Conservation (phyloP, 2,797 vertebrate genomes). For the Mico argentatus region DNA sequence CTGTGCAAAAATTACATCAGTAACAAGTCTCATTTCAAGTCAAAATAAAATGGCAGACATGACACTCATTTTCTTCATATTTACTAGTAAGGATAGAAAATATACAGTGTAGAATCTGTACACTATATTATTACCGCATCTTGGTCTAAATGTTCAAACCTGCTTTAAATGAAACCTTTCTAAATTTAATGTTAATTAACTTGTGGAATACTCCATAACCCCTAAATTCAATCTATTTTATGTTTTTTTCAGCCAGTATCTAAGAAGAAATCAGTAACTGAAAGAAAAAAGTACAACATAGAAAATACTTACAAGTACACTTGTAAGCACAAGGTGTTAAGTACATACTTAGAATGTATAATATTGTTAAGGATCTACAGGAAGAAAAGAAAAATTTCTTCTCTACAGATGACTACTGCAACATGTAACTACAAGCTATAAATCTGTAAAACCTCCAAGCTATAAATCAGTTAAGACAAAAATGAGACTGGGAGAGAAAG, state of each 20-base stretch:
- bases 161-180: constrained; percentile 10
- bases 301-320: not conserved
- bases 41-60: not conserved
- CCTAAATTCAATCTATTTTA: not conserved
- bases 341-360: not conserved
- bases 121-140: not conserved
- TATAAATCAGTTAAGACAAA: not conserved
- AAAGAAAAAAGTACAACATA: not conserved
- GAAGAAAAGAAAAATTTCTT: not conserved
- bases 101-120: not conserved
- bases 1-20: constrained; percentile 81
- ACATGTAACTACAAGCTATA: not conserved
- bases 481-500: not conserved
- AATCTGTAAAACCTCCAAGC: not conserved
- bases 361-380: not conserved
- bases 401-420: not conserved
- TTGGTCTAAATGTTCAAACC: not conserved
- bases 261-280: constrained; percentile 25
- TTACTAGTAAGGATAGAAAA: not conserved
- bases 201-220: not conserved
- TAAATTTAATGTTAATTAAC: not conserved
- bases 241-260: not conserved
- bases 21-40: constrained; percentile 3
- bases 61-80: not conserved
- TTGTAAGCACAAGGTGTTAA: not conserved